Evolutionary conservation across 2,113 vertebrate species (phyloP), one percentile per base, ranked within the genome.

Genomic region (Ibidorhyncha struthersii): DNA sequence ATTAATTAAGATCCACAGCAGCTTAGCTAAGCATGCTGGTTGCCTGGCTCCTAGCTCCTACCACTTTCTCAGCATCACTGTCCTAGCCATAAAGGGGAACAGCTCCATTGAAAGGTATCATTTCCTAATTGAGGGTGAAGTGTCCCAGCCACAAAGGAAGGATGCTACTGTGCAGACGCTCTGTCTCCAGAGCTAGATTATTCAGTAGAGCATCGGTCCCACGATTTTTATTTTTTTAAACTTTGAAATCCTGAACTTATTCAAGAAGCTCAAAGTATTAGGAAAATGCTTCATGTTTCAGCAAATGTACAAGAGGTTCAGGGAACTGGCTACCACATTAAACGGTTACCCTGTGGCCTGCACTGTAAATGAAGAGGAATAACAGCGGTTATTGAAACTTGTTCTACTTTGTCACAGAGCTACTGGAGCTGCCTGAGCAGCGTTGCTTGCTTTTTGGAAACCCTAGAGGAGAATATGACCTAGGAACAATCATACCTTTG

Each of bases 381-480:
- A 96, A 74, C 78, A 84, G 76, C 4, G 2, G 84, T 92, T 95
- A 93, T 72, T 90, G 95, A 97, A 92, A 96, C 72, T 83, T 87
- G 69, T 52, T 94, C 66, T 86, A 92, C 87, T 96, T 96, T 91
- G 82, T 96, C 95, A 95, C 80, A 93, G 65, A 95, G 88, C 72
- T 77, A 71, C 91, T 70, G 40, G 62, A 90, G 76, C 61, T 89
- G 70, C 84, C 95, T 84, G 89, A 97, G 56, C 65, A 92, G 27
- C 76, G 53, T 73, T 94, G 92, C 92, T 97, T 95, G 89, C 52
- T 91, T 94, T 97, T 94, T 95, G 76, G 87, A 97, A 97, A 95
- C 84, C 89, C 88, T 91, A 72, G 94, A 96, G 95, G 89, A 97
- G 87, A 97, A 97, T 97, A 92, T 91, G 91, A 94, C 88, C 95